Evolutionary conservation across 1,140 invertebrate species (phyloP).

Genomic region (Listronotus bonariensis): DNA sequence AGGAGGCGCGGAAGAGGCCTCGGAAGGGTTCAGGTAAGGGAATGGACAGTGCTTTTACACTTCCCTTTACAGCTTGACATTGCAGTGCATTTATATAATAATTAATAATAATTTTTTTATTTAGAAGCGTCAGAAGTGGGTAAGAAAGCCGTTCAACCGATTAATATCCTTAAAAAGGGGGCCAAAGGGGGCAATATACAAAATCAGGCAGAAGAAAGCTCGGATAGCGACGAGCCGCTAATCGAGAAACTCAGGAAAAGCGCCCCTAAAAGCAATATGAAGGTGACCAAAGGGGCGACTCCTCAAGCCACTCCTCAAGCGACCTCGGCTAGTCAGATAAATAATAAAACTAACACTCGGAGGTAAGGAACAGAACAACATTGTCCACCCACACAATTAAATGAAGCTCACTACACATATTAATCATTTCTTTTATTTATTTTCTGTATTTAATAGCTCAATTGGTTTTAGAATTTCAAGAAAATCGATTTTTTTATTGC

Average conservation of each 20-base stretch:
- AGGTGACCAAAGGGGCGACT: constrained; percentile 8
- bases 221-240: constrained; percentile 79
- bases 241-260: constrained; percentile 71
- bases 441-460: too few species aligned
- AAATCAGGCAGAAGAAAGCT: constrained; percentile 61
- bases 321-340: constrained; percentile 38
- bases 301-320: constrained; percentile 5
- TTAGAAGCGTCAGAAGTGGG: constrained; percentile 29
- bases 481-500: too few species aligned
- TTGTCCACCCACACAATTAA: too few species aligned
- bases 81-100: background rate
- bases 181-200: constrained; percentile 22
- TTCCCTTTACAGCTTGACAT: too few species aligned
- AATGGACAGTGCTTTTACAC: background rate
- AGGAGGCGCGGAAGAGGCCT: constrained; percentile 56
- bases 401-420: too few species aligned
- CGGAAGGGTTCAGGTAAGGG: constrained; percentile 59
- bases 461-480: too few species aligned
- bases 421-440: too few species aligned
- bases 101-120: constrained; percentile 7
- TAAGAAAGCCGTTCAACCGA: background rate
- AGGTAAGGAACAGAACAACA: constrained; percentile 4
- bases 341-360: constrained; percentile 35
- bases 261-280: constrained; percentile 26
- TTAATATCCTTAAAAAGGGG: constrained; percentile 22